Base-by-base conservation (phyloP, 1,140 invertebrate species). In the Drosophila micromelanica region DNA sequence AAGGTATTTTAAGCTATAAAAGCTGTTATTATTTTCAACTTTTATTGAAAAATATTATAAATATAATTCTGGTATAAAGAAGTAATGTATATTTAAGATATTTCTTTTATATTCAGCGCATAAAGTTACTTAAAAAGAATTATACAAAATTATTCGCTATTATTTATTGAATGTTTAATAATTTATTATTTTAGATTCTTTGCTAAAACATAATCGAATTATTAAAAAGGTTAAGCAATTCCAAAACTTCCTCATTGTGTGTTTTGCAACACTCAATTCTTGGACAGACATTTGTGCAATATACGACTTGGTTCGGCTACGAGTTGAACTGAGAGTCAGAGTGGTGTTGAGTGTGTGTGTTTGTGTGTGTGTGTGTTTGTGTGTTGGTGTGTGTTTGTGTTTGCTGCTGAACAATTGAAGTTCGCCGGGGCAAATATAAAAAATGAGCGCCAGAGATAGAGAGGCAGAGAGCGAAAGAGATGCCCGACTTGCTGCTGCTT, bases 401-500 rank as follows among this genome's bases (percentile, higher is more conserved):
- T 84, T 75, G 80, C 65, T 69, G 73, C 60, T 80, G 80, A 86
- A 85, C 81, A 85, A 85, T 86, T 85, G 81, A 78, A 86, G 81
- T 81, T 87, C 67, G 78, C 75, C 63, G 78, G 71, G 78, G 75
- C 55, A 78, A 81, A 78, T 78, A 81, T 87, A 78, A 76, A 81
- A 87, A 85, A 84, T 80, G 74, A 68, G 74, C 70, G 43, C n/a
- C 20, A 45, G 17, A 60, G 54, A 13, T 45, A 54, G 38, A 40
- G 55, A 40, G 43, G 63, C 35, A 23, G 46, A 51, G 65, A 57
- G 38, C 20, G 55, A 61, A 12, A 38, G 45, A 43, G 37, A 38
- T 15, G 7, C 12, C 1, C 6, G 35, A 63, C 37, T 35, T 51
- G 15, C 61, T 71, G 27, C 27, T 27, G 27, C 5, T 27, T 5